Conservation (phyloP, 2,888 invertebrate species). For the Linyphia triangularis region DNA sequence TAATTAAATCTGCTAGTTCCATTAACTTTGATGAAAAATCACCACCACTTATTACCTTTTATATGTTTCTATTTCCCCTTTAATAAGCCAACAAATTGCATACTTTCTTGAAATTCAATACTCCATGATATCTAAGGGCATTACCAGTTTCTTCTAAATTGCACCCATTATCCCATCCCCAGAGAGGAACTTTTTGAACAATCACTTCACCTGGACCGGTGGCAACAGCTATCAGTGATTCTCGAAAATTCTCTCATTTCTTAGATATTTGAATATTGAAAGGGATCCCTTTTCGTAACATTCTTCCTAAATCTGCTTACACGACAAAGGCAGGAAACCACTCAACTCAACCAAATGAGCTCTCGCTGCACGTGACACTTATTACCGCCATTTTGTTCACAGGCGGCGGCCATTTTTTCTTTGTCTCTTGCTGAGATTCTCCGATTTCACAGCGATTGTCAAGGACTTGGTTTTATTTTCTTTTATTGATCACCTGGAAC, state of each 20-base stretch:
- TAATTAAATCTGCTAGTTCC: background rate
- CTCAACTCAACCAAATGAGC: conserved; percentile 51
- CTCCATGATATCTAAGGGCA: background rate
- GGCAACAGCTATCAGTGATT: conserved; percentile 28
- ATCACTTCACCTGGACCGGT: conserved; percentile 13
- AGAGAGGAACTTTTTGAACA: conserved; percentile 15
- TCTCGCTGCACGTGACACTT: conserved; percentile 52
- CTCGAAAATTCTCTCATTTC: conserved; percentile 16
- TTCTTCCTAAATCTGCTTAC: conserved; percentile 49
- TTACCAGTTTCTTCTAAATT: conserved; percentile 6
- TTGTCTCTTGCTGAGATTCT: conserved; percentile 15
- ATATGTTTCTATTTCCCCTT: background rate
- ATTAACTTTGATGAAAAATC: background rate
- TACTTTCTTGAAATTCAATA: conserved; percentile 7
- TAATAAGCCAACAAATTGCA: conserved; percentile 9
- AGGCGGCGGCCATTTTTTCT: conserved; percentile 36
- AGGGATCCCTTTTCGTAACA: background rate
- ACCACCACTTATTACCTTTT: background rate
- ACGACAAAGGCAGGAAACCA: conserved; percentile 46
- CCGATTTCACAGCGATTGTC: conserved; percentile 60
- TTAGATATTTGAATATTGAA: conserved; percentile 29
- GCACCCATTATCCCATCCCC: background rate
- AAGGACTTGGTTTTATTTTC: conserved; percentile 55
- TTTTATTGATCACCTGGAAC: conserved; percentile 44
- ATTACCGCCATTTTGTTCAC: conserved; percentile 49